A percentile compares a stretch with the other conserved stretches of the same genome.
phyloP scores from a whole-genome alignment of 2,113 vertebrate genomes.

The Oryzias javanicus region DNA sequence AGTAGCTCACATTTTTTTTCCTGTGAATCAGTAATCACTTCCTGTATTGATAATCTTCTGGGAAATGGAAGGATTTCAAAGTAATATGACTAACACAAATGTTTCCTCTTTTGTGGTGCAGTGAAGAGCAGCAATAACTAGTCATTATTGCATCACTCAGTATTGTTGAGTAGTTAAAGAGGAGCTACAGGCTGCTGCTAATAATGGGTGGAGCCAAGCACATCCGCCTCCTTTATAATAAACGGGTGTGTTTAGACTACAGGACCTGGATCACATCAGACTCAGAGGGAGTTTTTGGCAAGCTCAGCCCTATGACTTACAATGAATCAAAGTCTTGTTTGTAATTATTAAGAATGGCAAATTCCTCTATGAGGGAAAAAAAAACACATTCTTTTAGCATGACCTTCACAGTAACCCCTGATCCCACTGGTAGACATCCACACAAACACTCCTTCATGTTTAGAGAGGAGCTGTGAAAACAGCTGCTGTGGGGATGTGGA shows the following conservation, averaged over 20 bases:
- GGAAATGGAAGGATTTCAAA: slow-evolving; percentile 57
- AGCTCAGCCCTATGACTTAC: slow-evolving; percentile 43
- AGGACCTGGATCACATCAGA: slow-evolving; percentile 39
- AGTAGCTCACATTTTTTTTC: background rate
- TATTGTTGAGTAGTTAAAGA: slow-evolving; percentile 54
- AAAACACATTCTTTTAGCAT: slow-evolving; percentile 16
- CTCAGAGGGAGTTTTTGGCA: slow-evolving; percentile 54
- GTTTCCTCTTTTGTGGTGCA: slow-evolving; percentile 34
- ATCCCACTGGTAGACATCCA: slow-evolving; percentile 32
- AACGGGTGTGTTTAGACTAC: slow-evolving; percentile 70
- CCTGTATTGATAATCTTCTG: slow-evolving; percentile 61
- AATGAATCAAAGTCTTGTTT: slow-evolving; percentile 49
- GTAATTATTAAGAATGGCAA: slow-evolving; percentile 33
- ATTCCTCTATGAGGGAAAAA: slow-evolving; percentile 19
- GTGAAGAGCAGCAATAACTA: slow-evolving; percentile 57
- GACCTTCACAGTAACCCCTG: slow-evolving; percentile 24
- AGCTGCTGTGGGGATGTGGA: slow-evolving; percentile 65
- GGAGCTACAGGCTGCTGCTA: slow-evolving; percentile 45
- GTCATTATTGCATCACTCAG: slow-evolving; percentile 63
- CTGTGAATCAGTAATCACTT: slow-evolving; percentile 71
- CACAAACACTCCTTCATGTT: slow-evolving; percentile 41
- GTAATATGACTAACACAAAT: slow-evolving; percentile 35
- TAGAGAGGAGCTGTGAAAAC: slow-evolving; percentile 63
- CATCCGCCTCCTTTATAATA: slow-evolving; percentile 51
- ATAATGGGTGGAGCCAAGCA: slow-evolving; percentile 55